phyloP scores from a whole-genome alignment of 2,797 vertebrate genomes.

The Argentina silus region DNA sequence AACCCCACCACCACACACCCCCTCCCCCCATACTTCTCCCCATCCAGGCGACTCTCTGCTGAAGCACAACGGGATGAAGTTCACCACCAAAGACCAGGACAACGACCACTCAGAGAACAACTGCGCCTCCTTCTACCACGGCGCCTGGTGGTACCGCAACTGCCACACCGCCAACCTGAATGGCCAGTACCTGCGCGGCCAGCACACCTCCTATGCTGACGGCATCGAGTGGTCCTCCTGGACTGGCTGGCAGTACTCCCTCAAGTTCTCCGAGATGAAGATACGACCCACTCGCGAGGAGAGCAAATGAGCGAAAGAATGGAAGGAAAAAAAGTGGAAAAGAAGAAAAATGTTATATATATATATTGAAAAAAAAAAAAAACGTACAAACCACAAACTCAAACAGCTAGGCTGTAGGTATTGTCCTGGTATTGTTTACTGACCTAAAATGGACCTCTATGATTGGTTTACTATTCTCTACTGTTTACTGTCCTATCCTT shows the following conservation, averaged over 20 bases:
- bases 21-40: background rate
- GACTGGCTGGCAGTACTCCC: conserved; percentile 99
- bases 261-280: conserved; percentile 98
- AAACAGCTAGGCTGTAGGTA: conserved; percentile 58
- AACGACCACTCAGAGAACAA: conserved; percentile 98
- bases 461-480: conserved; percentile 50
- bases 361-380: conserved; percentile 17
- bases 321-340: background rate
- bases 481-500: conserved; percentile 37
- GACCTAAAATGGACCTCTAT: conserved; percentile 53
- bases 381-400: conserved; percentile 45
- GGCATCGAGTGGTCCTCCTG: conserved; percentile 98
- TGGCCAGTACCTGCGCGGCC: conserved; percentile 93
- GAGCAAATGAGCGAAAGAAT: conserved; percentile 71
- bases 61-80: conserved; percentile 97
- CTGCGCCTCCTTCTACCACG: conserved; percentile 96
- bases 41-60: conserved; percentile 87
- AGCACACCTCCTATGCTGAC: conserved; percentile 94
- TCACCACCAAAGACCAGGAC: conserved; percentile 96
- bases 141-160: conserved; percentile 99
- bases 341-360: conserved; percentile 6
- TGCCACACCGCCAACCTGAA: conserved; percentile 99
- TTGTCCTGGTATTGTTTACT: conserved; percentile 61
- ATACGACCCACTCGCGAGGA: conserved; percentile 90
- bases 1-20: background rate